A percentile compares a stretch with the other conserved stretches of the same genome.
Conservation (phyloP, 2,797 vertebrate genomes). For the Picus viridis region DNA sequence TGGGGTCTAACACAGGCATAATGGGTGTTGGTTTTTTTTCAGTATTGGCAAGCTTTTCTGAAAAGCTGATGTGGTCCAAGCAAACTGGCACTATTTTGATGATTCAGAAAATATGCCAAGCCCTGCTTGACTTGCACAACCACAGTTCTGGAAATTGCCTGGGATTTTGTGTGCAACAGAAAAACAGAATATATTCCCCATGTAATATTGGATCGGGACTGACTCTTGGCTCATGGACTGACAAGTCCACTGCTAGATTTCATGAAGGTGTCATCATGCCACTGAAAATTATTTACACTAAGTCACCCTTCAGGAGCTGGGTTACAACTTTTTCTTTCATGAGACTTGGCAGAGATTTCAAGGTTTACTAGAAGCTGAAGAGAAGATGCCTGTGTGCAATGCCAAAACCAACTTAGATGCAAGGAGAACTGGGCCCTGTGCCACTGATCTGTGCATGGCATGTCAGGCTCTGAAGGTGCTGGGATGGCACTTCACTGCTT, state of each 20-base stretch:
- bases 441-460: background rate
- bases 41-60: slow-evolving; percentile 8
- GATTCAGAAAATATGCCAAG: slow-evolving; percentile 28
- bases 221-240: background rate
- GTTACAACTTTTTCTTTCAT: slow-evolving; percentile 62
- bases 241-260: slow-evolving; percentile 18
- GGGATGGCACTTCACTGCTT: background rate
- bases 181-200: background rate
- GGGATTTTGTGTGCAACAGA: background rate
- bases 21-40: background rate
- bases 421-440: slow-evolving; percentile 24
- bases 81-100: background rate
- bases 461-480: background rate
- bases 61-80: slow-evolving; percentile 6
- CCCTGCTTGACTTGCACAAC: slow-evolving; percentile 42
- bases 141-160: background rate
- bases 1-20: background rate
- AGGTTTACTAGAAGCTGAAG: slow-evolving; percentile 37
- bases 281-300: slow-evolving; percentile 33
- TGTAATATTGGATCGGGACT: background rate
- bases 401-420: slow-evolving; percentile 49
- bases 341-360: slow-evolving; percentile 38
- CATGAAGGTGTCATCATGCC: slow-evolving; percentile 26
- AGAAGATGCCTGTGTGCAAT: slow-evolving; percentile 33
- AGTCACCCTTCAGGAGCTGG: slow-evolving; percentile 55